Percentiles rank a stretch among this genome's conserved stretches.
Evolutionary conservation across 2,797 vertebrate genomes (phyloP).

Genomic region (Mus caroli): DNA sequence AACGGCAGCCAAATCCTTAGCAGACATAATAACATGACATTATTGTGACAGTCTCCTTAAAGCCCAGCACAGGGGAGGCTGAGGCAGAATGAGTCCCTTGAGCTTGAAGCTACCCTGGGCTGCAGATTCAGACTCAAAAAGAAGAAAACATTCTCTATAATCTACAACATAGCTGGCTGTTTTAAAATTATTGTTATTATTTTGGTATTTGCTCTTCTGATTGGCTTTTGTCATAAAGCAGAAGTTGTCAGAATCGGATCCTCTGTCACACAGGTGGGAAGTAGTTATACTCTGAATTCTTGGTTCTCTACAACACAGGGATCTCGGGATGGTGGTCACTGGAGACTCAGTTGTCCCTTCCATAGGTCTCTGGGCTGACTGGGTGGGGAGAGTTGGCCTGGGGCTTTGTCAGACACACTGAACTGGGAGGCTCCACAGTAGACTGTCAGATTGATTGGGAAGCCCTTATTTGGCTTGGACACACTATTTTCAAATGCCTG

Average conservation of each 20-base stretch:
- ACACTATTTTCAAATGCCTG: background rate
- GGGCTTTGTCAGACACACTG: background rate
- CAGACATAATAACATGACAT: background rate
- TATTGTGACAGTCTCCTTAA: background rate
- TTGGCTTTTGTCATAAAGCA: background rate
- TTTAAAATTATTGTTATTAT: background rate
- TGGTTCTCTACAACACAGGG: background rate
- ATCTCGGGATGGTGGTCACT: fast-evolving
- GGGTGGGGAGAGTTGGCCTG: background rate
- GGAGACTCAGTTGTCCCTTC: too few species aligned
- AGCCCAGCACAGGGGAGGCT: background rate
- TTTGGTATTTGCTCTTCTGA: background rate
- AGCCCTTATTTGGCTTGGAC: background rate
- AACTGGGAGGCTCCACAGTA: fast-evolving
- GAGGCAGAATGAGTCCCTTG: background rate
- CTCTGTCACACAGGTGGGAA: background rate
- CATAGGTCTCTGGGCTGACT: background rate
- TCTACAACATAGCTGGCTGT: background rate
- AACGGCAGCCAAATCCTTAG: background rate
- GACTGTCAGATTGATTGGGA: fast-evolving
- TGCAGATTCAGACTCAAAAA: background rate
- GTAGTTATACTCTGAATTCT: background rate
- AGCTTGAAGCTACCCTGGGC: background rate
- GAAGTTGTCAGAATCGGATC: background rate
- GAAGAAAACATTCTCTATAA: background rate